A percentile compares a stretch with the other conserved stretches of the same genome.
Evolutionary conservation across 2,888 invertebrate species (phyloP).

Genomic region (Gymnosoma rotundatum): DNA sequence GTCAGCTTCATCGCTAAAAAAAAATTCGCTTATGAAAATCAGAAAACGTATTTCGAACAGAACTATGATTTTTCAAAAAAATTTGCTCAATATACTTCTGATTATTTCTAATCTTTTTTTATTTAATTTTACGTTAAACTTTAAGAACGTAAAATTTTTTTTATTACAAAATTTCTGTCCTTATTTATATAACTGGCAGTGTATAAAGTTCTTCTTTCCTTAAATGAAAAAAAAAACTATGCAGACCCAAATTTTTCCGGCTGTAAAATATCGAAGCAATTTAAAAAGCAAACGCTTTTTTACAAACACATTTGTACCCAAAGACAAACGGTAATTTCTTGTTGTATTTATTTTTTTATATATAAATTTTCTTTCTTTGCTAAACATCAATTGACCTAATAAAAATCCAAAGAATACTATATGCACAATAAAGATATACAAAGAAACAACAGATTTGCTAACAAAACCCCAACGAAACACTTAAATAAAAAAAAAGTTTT

Average conservation of each 20-base stretch:
- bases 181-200: no score
- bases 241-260: background rate
- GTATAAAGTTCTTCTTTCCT: no score
- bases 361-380: background rate
- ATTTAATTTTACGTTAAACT: no score
- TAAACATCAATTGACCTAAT: constrained; percentile 36
- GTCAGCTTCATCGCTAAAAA: no score
- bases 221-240: background rate
- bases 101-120: no score
- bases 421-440: background rate
- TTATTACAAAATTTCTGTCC: no score
- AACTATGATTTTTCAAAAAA: no score
- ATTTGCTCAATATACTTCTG: no score
- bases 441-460: background rate
- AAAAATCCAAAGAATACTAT: constrained; percentile 17
- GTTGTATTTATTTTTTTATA: background rate
- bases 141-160: no score
- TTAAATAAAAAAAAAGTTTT: background rate
- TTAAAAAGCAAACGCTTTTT: constrained; percentile 12
- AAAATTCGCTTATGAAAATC: no score
- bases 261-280: background rate
- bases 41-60: no score
- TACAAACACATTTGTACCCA: constrained; percentile 2
- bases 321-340: background rate
- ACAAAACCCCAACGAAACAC: background rate